These are phyloP conservation scores for Carabus problematicus DNA, from an alignment of 2,888 invertebrate species.

Conservation along the genomic window DNA sequence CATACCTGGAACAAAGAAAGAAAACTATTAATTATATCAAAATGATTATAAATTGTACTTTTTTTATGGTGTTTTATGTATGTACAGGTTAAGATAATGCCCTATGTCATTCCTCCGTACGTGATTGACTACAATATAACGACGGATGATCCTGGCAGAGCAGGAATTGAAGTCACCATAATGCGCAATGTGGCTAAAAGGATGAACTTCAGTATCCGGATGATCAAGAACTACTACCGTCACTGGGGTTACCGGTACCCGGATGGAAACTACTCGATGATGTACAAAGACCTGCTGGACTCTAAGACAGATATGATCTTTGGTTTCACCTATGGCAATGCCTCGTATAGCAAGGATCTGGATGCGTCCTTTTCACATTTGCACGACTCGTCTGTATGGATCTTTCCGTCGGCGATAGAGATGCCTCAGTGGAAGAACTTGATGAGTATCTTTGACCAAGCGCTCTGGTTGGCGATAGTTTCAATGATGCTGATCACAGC, in stretches of 20 bases:
- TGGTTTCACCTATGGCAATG: conserved; percentile 36
- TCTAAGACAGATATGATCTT: conserved; percentile 32
- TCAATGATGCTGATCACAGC: conserved; percentile 33
- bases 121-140: conserved; percentile 26
- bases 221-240: conserved; percentile 20
- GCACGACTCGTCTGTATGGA: conserved; percentile 34
- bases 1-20: conserved; percentile 27
- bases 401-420: conserved; percentile 30
- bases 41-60: background rate
- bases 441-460: conserved; percentile 27
- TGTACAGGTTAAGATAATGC: conserved; percentile 26
- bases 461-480: conserved; percentile 30
- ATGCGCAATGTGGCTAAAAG: conserved; percentile 22
- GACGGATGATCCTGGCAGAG: conserved; percentile 17
- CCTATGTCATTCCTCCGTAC: conserved; percentile 29
- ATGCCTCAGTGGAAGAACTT: conserved; percentile 36
- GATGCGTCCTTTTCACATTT: conserved; percentile 34
- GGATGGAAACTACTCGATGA: conserved; percentile 28
- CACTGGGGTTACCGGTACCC: conserved; percentile 34
- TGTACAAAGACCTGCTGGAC: conserved; percentile 32
- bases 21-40: conserved; percentile 8
- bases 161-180: conserved; percentile 35
- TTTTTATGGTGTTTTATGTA: background rate
- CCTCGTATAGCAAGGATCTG: conserved; percentile 25
- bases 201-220: conserved; percentile 27